phyloP scores from a whole-genome alignment of 64 coral and sea anemone genomes.

The Actinia equina region DNA sequence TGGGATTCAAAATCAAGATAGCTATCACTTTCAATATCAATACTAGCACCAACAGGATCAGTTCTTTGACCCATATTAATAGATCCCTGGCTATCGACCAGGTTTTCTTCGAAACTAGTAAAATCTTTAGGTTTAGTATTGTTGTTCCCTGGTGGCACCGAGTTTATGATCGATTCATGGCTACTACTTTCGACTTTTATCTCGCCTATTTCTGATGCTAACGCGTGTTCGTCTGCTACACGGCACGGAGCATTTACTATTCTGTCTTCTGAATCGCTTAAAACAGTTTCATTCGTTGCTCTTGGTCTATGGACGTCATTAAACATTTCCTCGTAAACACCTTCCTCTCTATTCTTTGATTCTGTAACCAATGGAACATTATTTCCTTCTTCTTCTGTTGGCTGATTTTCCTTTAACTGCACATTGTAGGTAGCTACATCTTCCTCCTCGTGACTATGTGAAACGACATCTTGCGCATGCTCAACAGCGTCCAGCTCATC shows the following conservation, averaged over 20 bases:
- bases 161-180: constrained; percentile 8
- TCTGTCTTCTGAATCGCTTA: neutral
- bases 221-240: neutral
- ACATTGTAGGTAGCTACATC: neutral
- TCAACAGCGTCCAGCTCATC: neutral
- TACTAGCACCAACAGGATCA: neutral
- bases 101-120: neutral
- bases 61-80: neutral
- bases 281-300: neutral
- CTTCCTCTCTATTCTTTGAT: neutral
- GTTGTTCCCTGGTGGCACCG: neutral
- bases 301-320: neutral
- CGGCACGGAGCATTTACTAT: neutral
- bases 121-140: neutral
- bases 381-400: neutral
- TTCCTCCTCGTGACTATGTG: neutral
- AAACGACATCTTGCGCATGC: neutral
- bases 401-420: neutral
- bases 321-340: neutral
- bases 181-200: constrained; percentile 11
- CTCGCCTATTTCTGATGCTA: neutral
- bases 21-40: neutral
- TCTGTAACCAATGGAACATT: neutral
- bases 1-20: neutral
- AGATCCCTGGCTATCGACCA: neutral